Evolutionary conservation across 2,797 vertebrate genomes (phyloP).

Genomic region (Pangasius larnaudii): DNA sequence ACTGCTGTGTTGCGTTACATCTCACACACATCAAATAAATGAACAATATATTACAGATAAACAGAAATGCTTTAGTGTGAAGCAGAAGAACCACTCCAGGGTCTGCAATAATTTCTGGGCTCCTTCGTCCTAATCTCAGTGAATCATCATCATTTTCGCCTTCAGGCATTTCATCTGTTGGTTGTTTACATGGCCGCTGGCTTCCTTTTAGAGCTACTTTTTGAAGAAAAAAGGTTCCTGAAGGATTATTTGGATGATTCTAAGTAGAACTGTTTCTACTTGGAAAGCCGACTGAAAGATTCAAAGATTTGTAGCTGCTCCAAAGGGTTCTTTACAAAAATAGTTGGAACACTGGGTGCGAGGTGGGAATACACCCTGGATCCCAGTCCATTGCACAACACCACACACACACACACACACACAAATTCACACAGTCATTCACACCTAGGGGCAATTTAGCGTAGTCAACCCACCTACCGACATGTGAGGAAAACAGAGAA

Average conservation of each 20-base stretch:
- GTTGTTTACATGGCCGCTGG: conserved; percentile 27
- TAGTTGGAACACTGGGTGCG: background rate
- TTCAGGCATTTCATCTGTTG: conserved; percentile 26
- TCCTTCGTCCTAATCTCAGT: conserved; percentile 15
- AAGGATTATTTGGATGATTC: background rate
- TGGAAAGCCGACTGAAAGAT: background rate
- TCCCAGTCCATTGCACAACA: background rate
- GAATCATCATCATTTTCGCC: conserved; percentile 37
- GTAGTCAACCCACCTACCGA: background rate
- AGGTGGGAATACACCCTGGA: background rate
- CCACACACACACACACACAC: background rate
- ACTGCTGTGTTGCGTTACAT: background rate
- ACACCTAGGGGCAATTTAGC: background rate
- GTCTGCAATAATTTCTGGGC: conserved; percentile 27
- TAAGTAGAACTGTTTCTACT: background rate
- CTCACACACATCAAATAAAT: background rate
- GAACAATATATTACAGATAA: conserved; percentile 12
- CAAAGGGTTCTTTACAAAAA: background rate
- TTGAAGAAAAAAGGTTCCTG: background rate
- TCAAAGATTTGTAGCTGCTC: background rate
- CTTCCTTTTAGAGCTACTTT: background rate
- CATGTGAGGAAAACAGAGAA: background rate
- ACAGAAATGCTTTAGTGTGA: conserved; percentile 12
- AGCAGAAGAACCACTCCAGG: conserved; percentile 10
- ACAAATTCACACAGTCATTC: background rate